Evolutionary conservation across 2,888 invertebrate species (phyloP), one percentile per base, ranked within the genome.

Genomic region (Auanema freiburgensis): DNA sequence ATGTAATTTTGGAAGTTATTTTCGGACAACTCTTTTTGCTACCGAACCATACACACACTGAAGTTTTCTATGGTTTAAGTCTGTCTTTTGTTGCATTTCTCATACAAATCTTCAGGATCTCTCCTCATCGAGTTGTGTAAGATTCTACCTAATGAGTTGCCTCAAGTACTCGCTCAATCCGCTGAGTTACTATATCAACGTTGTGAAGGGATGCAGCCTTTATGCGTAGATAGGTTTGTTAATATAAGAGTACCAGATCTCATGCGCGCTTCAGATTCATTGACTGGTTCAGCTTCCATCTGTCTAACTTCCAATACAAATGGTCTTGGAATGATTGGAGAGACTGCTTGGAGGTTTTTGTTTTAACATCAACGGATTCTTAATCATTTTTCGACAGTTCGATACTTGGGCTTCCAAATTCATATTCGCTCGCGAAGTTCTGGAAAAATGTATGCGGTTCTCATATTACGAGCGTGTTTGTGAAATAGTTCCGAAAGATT

Each of bases 231-330:
- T 86, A 90, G 91, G 89, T 90, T 18, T 33, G 11, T 6, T 18
- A 46, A 5, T 46, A 5, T 21, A 5, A 5, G 46, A 46, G 10
- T 46, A 46, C 46, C 10, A 3, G 46, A 10, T 16, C 6, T 16
- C 16, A 46, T 16, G 3, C 46, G 46, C 6, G 46, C 10, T 5
- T 86, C 85, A 90, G 96, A 79, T 94, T 98, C 85, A 92, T 91
- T 24, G 90, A 90, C 84, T 99, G 98, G 98, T 98, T 98, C 85
- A 90, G 92, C 0, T 97, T 97, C 85, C 97, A 98, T 86, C 88
- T 98, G 85, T 96, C 96, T 85, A 98, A 98, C 87, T 98, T 98
- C 85, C 96, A 98, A 85, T 98, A 94, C 85, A 90, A 94, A 59
- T 98, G 97, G 97, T 93, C 93, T 1, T 98, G 98, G 98, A 84